Base-by-base conservation (phyloP, 2,797 vertebrate species). In the Karalla daura region DNA sequence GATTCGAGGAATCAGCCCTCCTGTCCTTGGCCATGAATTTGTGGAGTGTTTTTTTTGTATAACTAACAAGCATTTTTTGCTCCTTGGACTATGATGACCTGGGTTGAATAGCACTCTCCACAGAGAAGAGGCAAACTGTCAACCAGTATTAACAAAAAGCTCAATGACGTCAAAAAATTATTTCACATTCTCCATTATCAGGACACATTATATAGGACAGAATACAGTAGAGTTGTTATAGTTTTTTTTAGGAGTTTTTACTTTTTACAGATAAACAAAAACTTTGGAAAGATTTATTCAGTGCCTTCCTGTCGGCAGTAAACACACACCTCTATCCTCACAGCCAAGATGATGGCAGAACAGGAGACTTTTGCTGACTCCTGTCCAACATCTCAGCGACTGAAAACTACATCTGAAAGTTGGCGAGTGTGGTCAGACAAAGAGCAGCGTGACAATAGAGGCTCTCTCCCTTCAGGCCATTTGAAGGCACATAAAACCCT, bases 371-470 rank as follows among this genome's bases (percentile, higher is more conserved):
- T 81, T 52, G 43, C 62, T 59, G 71, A 80, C 53, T 67, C 72
- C 70, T 41, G 53, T 69, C 17, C 44, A 54, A 65, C 63, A 64
- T 56, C 54, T 66, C 62, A 55, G 36, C 65, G 70, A 44, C 20
- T 36, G 33, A 70, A 84, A 84, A 84, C 62, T 65, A 54, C 39
- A 67, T 45, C 60, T 76, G 74, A 81, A 72, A 74, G 44, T 32
- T 4, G 5, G 33, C 39, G 18, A 78, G 70, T 83, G 67, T 36
- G 39, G 46, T 44, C 61, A 75, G 71, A 85, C 62, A 66, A 55
- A 68, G 64, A 74, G 68, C 61, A 36, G 20, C 5, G 9, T 4
- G 23, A 18, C 21, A 20, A 15, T 17, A 7, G 47, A 61, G 54
- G 24, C 58, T 64, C 41, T 24, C 58, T 80, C 14, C 45, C 61